phyloP scores from a whole-genome alignment of 2,888 invertebrate species.

The Orthosia gothica region DNA sequence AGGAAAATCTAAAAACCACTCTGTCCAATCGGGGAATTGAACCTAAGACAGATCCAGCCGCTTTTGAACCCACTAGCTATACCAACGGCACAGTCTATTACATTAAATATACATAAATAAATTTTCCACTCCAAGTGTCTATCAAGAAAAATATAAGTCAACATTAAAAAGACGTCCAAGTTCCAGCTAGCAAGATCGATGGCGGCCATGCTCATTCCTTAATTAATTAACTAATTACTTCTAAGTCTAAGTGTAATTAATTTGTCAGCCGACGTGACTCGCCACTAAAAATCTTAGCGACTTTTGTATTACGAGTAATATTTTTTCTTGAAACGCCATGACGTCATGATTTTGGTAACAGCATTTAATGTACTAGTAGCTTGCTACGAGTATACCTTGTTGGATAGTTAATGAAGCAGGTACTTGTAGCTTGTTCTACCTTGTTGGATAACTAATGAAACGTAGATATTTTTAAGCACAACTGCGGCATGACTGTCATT shows the following conservation, averaged over 20 bases:
- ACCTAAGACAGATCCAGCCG: not conserved
- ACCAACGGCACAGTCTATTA: not conserved
- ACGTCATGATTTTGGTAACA: not conserved
- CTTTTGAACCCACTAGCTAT: not conserved
- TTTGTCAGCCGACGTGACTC: constrained; percentile 62
- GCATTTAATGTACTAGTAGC: too few relatives aligned
- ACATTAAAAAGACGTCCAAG: constrained; percentile 23
- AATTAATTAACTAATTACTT: constrained; percentile 75
- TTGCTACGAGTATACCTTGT: too few relatives aligned
- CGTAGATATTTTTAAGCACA: too few relatives aligned
- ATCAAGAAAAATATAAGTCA: constrained; percentile 21
- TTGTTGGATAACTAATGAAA: too few relatives aligned
- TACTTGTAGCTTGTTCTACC: too few relatives aligned
- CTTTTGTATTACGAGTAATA: constrained; percentile 23
- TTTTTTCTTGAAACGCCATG: constrained; percentile 12
- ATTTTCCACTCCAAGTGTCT: not conserved
- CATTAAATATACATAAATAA: too few relatives aligned
- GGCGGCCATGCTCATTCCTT: constrained; percentile 60
- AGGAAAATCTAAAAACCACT: not conserved
- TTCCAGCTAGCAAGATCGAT: constrained; percentile 50
- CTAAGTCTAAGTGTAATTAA: constrained; percentile 71
- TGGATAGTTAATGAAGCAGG: too few relatives aligned
- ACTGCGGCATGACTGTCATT: too few relatives aligned
- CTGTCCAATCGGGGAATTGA: not conserved
- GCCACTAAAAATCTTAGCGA: constrained; percentile 51